Conservation (phyloP, 2,797 vertebrate genomes). For the Kryptopterus vitreolus region DNA sequence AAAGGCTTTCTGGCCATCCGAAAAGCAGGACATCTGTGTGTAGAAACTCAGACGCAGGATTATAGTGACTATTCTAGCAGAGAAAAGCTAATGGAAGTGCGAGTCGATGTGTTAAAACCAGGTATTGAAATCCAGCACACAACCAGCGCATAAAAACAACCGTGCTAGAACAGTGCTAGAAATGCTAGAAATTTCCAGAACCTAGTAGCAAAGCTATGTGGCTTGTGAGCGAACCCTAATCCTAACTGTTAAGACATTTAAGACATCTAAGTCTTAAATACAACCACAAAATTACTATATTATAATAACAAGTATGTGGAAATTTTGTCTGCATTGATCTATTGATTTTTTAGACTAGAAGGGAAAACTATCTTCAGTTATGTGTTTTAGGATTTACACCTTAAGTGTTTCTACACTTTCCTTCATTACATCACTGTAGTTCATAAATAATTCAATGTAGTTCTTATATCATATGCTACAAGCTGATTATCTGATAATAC, state of each 20-base stretch:
- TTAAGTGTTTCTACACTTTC: not conserved
- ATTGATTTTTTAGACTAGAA: no score
- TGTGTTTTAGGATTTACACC: no score
- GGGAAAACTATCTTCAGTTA: no score
- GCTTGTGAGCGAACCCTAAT: no score
- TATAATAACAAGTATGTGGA: no score
- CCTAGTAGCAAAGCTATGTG: not conserved
- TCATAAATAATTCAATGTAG: not conserved
- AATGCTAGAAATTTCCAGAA: not conserved
- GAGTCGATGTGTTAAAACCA: slow-evolving; percentile 74
- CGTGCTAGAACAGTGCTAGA: not conserved
- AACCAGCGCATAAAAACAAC: not conserved
- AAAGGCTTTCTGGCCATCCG: slow-evolving; percentile 86
- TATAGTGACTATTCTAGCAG: slow-evolving; percentile 79
- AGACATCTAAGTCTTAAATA: no score
- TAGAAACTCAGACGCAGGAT: slow-evolving; percentile 68
- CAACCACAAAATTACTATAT: no score
- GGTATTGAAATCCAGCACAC: slow-evolving; percentile 64
- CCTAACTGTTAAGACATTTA: not conserved
- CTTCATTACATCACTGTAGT: not conserved
- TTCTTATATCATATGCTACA: not conserved
- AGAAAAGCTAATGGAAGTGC: slow-evolving; percentile 81
- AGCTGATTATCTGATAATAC: not conserved
- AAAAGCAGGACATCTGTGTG: slow-evolving; percentile 83
- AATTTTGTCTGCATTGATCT: no score